Evolutionary conservation across 1,140 invertebrate genomes (phyloP).

Genomic region (Drosophila mauritiana): DNA sequence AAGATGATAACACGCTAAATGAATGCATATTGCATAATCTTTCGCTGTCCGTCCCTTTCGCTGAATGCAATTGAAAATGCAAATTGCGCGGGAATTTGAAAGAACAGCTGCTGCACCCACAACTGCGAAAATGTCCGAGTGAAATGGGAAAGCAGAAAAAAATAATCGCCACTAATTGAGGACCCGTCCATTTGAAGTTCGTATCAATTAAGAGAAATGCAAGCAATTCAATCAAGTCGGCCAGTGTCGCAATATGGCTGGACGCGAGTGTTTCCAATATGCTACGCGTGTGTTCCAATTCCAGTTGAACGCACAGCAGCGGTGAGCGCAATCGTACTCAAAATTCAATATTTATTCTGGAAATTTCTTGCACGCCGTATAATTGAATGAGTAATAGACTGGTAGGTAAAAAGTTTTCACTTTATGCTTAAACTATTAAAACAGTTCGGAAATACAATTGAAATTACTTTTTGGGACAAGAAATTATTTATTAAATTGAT

Average conservation of each 20-base stretch:
- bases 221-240: slow-evolving; percentile 71
- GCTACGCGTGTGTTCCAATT: slow-evolving; percentile 69
- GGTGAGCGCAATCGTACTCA: no score
- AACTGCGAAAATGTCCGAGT: slow-evolving; percentile 43
- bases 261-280: slow-evolving; percentile 49
- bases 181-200: slow-evolving; percentile 73
- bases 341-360: neutral
- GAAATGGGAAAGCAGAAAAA: slow-evolving; percentile 60
- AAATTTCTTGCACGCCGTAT: neutral
- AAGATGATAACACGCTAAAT: slow-evolving; percentile 71
- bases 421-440: no score
- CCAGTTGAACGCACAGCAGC: slow-evolving; percentile 35
- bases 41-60: slow-evolving; percentile 23
- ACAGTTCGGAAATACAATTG: no score
- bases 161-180: slow-evolving; percentile 69
- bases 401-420: no score
- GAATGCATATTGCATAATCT: slow-evolving; percentile 73
- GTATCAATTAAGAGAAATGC: slow-evolving; percentile 77
- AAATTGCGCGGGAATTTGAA: slow-evolving; percentile 57
- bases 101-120: slow-evolving; percentile 68
- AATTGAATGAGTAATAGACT: no score
- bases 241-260: slow-evolving; percentile 16
- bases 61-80: slow-evolving; percentile 60
- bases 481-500: no score
- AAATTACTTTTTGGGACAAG: no score